Conservation (phyloP, 2,113 vertebrate genomes). For the Sphyrna mokarran region DNA sequence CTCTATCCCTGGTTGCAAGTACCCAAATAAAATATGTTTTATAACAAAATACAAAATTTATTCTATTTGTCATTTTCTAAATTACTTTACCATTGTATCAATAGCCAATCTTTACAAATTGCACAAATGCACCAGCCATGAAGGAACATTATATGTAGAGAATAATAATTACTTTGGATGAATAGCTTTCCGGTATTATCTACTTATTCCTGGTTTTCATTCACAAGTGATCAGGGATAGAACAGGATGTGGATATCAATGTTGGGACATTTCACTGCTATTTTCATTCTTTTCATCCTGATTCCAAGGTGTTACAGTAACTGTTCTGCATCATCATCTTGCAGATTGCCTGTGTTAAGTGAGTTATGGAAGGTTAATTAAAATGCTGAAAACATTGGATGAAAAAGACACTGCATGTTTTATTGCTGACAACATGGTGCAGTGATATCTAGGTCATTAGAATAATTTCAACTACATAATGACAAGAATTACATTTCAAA, state of each 20-base stretch:
- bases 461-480: background rate
- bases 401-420: background rate
- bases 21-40: too few species aligned
- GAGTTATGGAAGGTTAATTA: background rate
- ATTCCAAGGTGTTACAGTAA: background rate
- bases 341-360: background rate
- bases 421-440: background rate
- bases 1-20: background rate
- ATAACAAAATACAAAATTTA: too few species aligned
- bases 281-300: background rate
- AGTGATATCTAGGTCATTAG: background rate
- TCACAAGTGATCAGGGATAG: background rate
- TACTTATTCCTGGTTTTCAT: background rate
- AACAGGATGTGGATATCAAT: too few species aligned
- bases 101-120: too few species aligned
- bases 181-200: background rate
- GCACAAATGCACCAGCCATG: background rate
- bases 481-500: background rate
- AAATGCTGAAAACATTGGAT: background rate
- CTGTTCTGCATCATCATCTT: background rate
- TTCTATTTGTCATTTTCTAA: too few species aligned
- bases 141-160: background rate
- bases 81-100: too few species aligned
- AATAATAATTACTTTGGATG: background rate
- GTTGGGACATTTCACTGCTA: background rate